A percentile compares a stretch with the other conserved stretches of the same genome.
phyloP scores from a whole-genome alignment of 2,888 invertebrate genomes.

The Parnassius orleans region DNA sequence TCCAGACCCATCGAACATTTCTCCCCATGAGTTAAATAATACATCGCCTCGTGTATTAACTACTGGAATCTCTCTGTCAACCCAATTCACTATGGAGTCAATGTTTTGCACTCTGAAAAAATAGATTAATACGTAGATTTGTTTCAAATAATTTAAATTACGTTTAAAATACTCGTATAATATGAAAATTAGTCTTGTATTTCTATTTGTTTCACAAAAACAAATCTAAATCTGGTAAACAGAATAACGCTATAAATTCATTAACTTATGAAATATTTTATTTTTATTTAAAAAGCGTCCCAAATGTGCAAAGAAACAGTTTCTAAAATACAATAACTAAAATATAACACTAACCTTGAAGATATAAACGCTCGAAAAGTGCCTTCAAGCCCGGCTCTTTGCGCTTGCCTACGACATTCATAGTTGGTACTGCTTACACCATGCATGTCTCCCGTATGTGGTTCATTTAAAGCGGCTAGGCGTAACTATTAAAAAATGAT shows the following conservation, averaged over 20 bases:
- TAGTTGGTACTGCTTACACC: conserved; percentile 97
- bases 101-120: conserved; percentile 89
- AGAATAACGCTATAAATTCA: too few relatives aligned
- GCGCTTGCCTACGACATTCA: conserved; percentile 95
- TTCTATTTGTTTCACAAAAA: too few relatives aligned
- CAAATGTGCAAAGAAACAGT: too few relatives aligned
- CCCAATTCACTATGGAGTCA: conserved; percentile 93
- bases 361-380: conserved; percentile 96
- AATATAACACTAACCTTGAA: conserved; percentile 79
- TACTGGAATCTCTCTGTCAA: conserved; percentile 94
- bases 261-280: too few relatives aligned
- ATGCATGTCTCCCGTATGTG: conserved; percentile 94
- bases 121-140: too few relatives aligned
- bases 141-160: too few relatives aligned
- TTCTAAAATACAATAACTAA: too few relatives aligned
- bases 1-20: conserved; percentile 93
- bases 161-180: too few relatives aligned
- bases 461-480: conserved; percentile 95
- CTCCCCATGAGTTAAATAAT: conserved; percentile 97
- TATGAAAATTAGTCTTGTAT: too few relatives aligned
- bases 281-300: too few relatives aligned
- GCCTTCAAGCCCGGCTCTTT: conserved; percentile 91
- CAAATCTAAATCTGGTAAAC: too few relatives aligned
- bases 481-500: conserved; percentile 84
- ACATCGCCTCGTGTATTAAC: conserved; percentile 94